Base-by-base conservation (phyloP, 2,797 vertebrate species). In the Onychomys arenicola region DNA sequence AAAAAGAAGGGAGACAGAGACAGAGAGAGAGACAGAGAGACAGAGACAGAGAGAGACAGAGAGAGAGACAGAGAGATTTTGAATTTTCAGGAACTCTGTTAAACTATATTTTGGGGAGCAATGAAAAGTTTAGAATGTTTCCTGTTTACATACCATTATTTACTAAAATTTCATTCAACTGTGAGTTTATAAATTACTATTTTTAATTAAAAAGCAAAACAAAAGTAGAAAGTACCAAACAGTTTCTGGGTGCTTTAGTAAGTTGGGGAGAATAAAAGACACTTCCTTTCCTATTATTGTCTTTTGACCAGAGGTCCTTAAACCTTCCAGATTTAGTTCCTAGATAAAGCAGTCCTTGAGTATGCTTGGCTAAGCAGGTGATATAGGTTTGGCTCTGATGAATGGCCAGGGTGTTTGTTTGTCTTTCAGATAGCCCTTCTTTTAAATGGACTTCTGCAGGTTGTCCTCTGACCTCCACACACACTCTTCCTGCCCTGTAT, bases 111-210 rank as follows among this genome's bases (percentile, higher is more conserved):
- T 83, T 4, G 76, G 43, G 32, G 7, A 14, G 25, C 7, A 69
- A 95, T 10, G 6, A 92, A 61, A 93, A 91, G 32, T 43, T 87
- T 19, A 40, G 19, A 65, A 71, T 16, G 25, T 91, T 96, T 92
- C 73, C 46, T 59, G 76, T 90, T 84, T 92, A 43, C 3, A 89
- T 8, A 75, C 16, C 84, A 78, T 69, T 94, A 83, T 46, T 90
- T 77, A 57, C 29, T 76, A 4, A n/a, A 61, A 37, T 82, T 81
- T 92, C 7, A 90, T 73, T 89, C n/a, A 89, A 67, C 19, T 27
- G 40, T 73, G 82, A 82, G 55, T 86, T 65, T 57, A 73, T 69
- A 57, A 59, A 55, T 78, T 76, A 81, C 63, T 63, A 65, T 5
- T 89, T 90, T 49, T 94, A 63, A 80, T 57, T 92, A 73, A 86